A percentile compares a stretch with the other conserved stretches of the same genome.
Evolutionary conservation across 2,888 invertebrate genomes (phyloP).

Genomic region (Camptogramma bilineatum): DNA sequence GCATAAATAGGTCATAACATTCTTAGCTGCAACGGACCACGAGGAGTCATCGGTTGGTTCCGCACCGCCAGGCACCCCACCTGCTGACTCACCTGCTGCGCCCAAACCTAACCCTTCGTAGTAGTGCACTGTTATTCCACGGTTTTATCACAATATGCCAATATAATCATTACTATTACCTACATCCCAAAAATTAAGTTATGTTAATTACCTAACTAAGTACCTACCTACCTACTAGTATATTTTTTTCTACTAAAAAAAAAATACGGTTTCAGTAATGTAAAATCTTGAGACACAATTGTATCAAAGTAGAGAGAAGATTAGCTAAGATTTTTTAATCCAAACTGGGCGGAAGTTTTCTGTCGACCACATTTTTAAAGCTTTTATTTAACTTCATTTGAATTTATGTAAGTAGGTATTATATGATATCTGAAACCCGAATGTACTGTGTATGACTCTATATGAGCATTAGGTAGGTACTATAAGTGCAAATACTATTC

Average conservation of each 20-base stretch:
- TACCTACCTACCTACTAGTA: too few species aligned
- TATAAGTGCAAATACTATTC: background rate
- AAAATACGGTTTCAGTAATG: too few species aligned
- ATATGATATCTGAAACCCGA: background rate
- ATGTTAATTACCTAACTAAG: background rate
- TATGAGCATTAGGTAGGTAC: background rate
- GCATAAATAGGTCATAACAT: conserved; percentile 33
- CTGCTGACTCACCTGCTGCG: conserved; percentile 81
- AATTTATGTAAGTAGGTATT: too few species aligned
- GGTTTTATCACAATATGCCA: background rate
- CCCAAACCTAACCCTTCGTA: conserved; percentile 52
- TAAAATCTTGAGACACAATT: too few species aligned
- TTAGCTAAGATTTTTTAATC: too few species aligned
- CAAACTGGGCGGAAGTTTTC: too few species aligned
- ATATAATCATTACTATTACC: background rate
- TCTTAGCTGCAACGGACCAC: conserved; percentile 33
- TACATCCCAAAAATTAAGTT: background rate
- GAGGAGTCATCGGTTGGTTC: conserved; percentile 63
- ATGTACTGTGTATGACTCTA: too few species aligned
- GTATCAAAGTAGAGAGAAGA: too few species aligned
- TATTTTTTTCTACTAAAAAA: too few species aligned
- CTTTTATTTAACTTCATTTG: too few species aligned
- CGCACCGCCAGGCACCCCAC: conserved; percentile 77
- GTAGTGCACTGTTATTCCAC: background rate
- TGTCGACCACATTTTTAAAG: too few species aligned